Base-by-base conservation (phyloP, 2,888 invertebrate genomes). In the Cetonia aurata region DNA sequence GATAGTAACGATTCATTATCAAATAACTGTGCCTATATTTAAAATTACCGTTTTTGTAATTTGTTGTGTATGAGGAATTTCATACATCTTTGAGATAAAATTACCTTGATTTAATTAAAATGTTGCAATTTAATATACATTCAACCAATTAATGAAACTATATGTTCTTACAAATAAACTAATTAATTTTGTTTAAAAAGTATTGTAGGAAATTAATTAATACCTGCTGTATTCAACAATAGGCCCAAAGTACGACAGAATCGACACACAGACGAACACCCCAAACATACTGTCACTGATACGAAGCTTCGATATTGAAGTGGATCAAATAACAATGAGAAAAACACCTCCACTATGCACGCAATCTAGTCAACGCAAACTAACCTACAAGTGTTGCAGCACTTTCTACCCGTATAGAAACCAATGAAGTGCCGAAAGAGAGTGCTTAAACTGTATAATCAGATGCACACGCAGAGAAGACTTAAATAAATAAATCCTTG, bases 331-430 rank as follows among this genome's bases (percentile, higher is more conserved):
- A 50, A 62, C 62, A 62, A 62, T 50, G 37, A 50, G 48, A 62
- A 62, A 50, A 62, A 33, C 62, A 50, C 62, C 48, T 62, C 62
- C 62, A 62, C 62, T 62, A 50, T 48, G 33, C 62, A 33, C 50
- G 62, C 62, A 62, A 62, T 62, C 62, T 62, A 50, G 31, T 50
- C 62, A 50, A 50, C 62, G 62, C 50, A 62, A 62, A 62, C 48
- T 62, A 62, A 48, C 48, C 33, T 62, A 50, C 62, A 62, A 50
- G 15, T 48, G 37, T 48, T 62, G 62, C 48, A 62, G 48, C 33
- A 62, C 62, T 62, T 62, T 62, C 62, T 62, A 62, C 62, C 62
- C 50, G 48, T 33, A 31, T 37, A 62, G 62, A 62, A 62, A 62
- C 62, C 62, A 62, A 48, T 50, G 13, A 62, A 62, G 50, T 62